Base-by-base conservation (phyloP, 2,113 vertebrate genomes). In the Phodopus roborovskii region DNA sequence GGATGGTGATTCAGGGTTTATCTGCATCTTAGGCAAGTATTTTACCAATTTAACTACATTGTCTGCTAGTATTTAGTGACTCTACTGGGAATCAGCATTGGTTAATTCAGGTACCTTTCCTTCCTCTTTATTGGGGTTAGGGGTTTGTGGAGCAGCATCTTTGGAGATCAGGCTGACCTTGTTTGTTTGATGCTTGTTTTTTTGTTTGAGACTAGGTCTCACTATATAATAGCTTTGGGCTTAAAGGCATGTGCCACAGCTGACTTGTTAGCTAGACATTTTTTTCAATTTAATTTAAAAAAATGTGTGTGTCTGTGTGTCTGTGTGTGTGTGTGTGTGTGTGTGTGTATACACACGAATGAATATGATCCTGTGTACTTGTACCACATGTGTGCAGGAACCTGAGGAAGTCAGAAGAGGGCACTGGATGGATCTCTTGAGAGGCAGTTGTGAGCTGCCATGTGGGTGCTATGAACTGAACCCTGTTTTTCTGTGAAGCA, bases 21-120 rank as follows among this genome's bases (percentile, higher is more conserved):
- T 70, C 48, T 53, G 28, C 82, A 48, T 84, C 16, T 28, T 45
- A 33, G 82, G 58, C 39, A 66, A 42, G 17, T 16, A 20, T 20
- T 45, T 60, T 45, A 64, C 39, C 8, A 30, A 16, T 60, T 56
- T 83, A 66, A 39, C 26, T 66, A 30, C 28, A 48, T 66, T 30
- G 60, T 85, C 60, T 20, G 58, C 81, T 30, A 24, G 13, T 66
- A 56, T 74, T 92, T 95, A 62, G 77, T 79, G 33, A 58, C 33
- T 88, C 20, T 70, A 0, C 78, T 94, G 73, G 45, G n/a, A 92
- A 82, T 94, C 79, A 45, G 66, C 39, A 73, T 62, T 81, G 53
- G 64, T 90, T 97, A 94, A 62, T 74, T 53, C 7, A 20, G 86
- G 12, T 39, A 56, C 48, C 93, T 13, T 95, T 22, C 56, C 89